Base-by-base conservation (phyloP, 2,113 vertebrate genomes). In the Callipepla squamata region DNA sequence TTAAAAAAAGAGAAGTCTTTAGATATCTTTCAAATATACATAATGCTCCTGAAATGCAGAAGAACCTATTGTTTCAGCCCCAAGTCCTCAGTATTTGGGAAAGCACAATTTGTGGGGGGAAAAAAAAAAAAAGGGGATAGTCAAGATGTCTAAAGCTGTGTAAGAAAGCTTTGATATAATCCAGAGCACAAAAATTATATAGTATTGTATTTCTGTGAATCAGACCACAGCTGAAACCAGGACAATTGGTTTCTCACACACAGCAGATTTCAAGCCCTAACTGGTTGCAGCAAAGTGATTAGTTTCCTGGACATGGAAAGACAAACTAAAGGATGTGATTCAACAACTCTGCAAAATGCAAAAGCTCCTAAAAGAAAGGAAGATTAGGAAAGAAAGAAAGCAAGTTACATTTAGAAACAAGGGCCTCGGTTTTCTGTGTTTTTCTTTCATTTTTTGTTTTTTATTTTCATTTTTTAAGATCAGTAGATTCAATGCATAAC, bases 101-200 rank as follows among this genome's bases (percentile, higher is more conserved):
- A 89, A 85, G 83, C 51, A 89, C 15, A 84, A 36, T 42, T 83
- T 55, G 9, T 4, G 19, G 21, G 51, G 7, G 34, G 7, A 51
- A 51, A 26, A 36, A 51, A 51, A 26, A 6, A 20, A 44, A 53
- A 74, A 68, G 70, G 36, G 45, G 70, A 80, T 9, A 92, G 61
- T 40, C 62, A 36, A 38, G 51, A 44, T 76, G 48, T 18, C 42
- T 68, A 76, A 89, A 89, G 68, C 62, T 62, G n/a, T 59, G 4
- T 38, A 82, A 89, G 67, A 76, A 89, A 76, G 26, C n/a, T 93
- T 65, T 77, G 32, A 79, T 58, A 80, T 48, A 73, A 82, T 58
- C 70, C 70, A 89, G 86, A 94, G 62, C 44, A 91, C 87, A 66
- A 92, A 93, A 94, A 92, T 95, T 48, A 82, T 55, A 36, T 75